These are phyloP conservation scores for Sylvicola cinctus DNA, from an alignment of 2,888 invertebrate genomes.

Conservation along the genomic window DNA sequence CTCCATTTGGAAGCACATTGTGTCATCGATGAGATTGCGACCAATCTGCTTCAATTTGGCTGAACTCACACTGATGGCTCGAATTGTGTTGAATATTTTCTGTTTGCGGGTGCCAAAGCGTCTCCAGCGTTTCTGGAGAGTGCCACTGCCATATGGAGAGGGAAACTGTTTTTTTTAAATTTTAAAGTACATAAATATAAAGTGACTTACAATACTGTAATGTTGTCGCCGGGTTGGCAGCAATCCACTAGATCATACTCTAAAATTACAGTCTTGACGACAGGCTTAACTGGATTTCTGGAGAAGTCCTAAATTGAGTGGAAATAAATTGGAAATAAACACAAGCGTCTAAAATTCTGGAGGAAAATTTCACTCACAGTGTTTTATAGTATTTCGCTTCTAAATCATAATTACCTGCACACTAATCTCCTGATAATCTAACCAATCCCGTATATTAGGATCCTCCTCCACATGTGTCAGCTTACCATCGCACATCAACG, in stretches of 20 bases:
- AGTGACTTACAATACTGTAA: conserved; percentile 47
- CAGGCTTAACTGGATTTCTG: not conserved
- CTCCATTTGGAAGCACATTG: conserved; percentile 7
- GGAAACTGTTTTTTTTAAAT: not conserved
- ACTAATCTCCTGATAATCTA: conserved; percentile 72
- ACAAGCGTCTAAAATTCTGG: conserved; percentile 29
- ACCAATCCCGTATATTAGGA: conserved; percentile 28
- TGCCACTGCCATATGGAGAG: conserved; percentile 37
- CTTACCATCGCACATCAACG: conserved; percentile 5
- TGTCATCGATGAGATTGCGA: conserved; percentile 39
- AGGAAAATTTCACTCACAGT: conserved; percentile 44
- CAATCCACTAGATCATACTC: conserved; percentile 72
- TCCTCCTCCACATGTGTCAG: conserved; percentile 34
- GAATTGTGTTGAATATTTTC: conserved; percentile 7
- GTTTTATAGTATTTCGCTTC: not conserved
- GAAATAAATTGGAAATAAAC: too few relatives aligned
- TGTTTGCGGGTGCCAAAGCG: too few relatives aligned
- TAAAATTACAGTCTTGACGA: conserved; percentile 41
- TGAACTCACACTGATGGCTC: conserved; percentile 32
- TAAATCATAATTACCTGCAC: conserved; percentile 48
- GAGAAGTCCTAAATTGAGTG: not conserved
- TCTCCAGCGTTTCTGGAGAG: conserved; percentile 45
- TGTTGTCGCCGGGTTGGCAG: conserved; percentile 78
- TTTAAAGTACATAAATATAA: not conserved
- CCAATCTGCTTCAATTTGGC: conserved; percentile 36